Evolutionary conservation across 2,888 invertebrate genomes (phyloP).

Genomic region (Synergus japonicus): DNA sequence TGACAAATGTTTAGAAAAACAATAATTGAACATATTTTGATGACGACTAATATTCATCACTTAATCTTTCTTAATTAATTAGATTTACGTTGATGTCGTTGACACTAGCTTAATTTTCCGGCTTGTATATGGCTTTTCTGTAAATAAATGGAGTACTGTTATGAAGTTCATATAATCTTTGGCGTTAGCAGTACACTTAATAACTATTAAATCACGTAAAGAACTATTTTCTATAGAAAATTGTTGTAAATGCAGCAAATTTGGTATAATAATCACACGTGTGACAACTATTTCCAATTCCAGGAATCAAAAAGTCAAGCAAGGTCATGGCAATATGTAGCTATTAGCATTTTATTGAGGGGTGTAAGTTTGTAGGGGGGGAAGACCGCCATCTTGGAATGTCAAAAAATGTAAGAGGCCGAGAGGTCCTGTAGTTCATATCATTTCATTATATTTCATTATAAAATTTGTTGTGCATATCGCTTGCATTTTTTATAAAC

Average conservation of each 20-base stretch:
- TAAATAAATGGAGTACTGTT: background rate
- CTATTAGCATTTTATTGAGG: no score
- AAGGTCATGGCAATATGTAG: no score
- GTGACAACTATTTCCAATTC: background rate
- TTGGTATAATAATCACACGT: slow-evolving; percentile 14
- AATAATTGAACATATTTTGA: background rate
- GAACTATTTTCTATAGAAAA: background rate
- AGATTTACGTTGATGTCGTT: background rate
- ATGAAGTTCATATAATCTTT: background rate
- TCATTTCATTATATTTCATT: no score
- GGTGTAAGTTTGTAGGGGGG: no score
- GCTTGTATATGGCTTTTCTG: background rate
- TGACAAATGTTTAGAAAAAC: background rate
- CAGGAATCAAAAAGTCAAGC: background rate
- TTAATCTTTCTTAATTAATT: slow-evolving; percentile 11
- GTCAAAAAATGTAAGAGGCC: no score
- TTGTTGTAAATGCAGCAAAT: background rate
- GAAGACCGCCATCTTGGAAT: no score
- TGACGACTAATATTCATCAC: background rate
- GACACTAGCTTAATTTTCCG: background rate
- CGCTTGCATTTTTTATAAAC: no score
- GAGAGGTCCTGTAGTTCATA: no score
- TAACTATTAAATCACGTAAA: background rate
- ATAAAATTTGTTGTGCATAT: no score
- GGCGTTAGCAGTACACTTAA: background rate